Conservation (phyloP, 2,797 vertebrate genomes). For the Margarornis squamiger region DNA sequence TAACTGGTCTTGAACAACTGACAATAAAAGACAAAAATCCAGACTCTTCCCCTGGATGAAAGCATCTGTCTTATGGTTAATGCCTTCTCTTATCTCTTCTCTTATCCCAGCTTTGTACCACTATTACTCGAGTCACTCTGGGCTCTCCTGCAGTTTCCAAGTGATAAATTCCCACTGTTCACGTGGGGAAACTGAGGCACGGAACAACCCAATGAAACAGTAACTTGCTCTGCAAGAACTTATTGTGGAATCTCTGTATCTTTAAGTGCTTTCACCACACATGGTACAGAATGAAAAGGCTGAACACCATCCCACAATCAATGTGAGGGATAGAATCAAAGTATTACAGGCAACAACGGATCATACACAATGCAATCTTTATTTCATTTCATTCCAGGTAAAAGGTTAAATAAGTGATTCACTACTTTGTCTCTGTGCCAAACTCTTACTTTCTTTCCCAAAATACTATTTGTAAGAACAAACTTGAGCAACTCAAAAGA, state of each 20-base stretch:
- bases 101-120: not conserved
- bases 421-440: not conserved
- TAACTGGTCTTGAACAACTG: not conserved
- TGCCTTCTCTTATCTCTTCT: not conserved
- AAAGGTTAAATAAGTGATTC: not conserved
- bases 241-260: not conserved
- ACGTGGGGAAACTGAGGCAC: not conserved
- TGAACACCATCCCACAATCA: not conserved
- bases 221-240: not conserved
- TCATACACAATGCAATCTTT: not conserved
- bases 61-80: not conserved
- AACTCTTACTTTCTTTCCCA: not conserved
- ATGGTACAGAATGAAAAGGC: not conserved
- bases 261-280: not conserved
- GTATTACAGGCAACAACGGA: not conserved
- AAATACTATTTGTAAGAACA: slow-evolving; percentile 6
- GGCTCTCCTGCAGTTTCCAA: not conserved
- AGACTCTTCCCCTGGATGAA: not conserved
- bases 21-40: not conserved
- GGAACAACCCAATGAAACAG: not conserved
- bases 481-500: not conserved
- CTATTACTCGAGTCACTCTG: not conserved
- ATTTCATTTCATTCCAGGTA: not conserved
- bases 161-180: not conserved
- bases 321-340: not conserved